Evolutionary conservation across 2,888 invertebrate genomes (phyloP).

Genomic region (Conus canariensis): DNA sequence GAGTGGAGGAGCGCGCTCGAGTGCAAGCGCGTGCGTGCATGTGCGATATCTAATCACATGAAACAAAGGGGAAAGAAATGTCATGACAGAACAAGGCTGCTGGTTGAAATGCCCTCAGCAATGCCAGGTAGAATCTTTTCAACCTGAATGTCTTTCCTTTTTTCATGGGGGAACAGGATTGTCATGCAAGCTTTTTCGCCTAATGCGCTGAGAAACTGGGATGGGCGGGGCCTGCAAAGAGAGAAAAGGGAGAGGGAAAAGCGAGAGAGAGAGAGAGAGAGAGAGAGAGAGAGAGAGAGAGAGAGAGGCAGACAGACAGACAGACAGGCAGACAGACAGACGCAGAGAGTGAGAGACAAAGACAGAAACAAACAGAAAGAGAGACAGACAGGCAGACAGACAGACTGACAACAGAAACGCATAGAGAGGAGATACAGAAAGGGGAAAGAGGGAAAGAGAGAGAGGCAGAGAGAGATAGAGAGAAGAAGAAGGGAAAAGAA

Average conservation of each 20-base stretch:
- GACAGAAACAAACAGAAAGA: too few species aligned
- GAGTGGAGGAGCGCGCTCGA: too few species aligned
- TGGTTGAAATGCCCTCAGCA: too few species aligned
- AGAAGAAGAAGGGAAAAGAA: background rate
- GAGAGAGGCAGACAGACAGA: background rate
- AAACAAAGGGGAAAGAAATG: too few species aligned
- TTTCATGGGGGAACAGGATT: too few species aligned
- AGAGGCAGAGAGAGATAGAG: background rate
- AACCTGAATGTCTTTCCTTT: too few species aligned
- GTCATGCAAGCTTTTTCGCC: too few species aligned
- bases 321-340: background rate
- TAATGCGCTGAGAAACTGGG: too few species aligned
- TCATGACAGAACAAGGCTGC: too few species aligned
- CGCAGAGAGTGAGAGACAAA: background rate
- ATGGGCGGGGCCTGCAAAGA: background rate
- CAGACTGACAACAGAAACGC: background rate
- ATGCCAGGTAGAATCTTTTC: too few species aligned
- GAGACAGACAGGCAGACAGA: background rate
- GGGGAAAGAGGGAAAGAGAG: background rate
- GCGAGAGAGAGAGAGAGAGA: background rate
- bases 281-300: background rate
- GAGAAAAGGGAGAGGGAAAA: slow-evolving; percentile 6
- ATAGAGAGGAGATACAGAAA: background rate
- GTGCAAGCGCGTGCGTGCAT: too few species aligned
- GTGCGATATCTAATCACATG: too few species aligned